A percentile compares a stretch with the other conserved stretches of the same genome.
Conservation (phyloP, 2,113 vertebrate species). For the Sander lucioperca region DNA sequence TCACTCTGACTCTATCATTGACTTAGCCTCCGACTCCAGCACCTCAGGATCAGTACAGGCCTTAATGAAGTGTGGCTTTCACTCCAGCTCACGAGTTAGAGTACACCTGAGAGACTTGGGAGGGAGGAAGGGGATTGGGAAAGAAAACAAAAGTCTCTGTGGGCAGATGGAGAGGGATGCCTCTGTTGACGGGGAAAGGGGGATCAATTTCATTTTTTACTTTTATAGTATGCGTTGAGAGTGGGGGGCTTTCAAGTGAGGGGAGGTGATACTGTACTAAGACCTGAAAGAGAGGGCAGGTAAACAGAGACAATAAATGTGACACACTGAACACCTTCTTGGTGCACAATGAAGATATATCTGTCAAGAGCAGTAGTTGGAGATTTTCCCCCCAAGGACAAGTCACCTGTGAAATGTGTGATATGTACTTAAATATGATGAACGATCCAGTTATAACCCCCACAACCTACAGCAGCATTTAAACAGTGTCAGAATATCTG, state of each 20-base stretch:
- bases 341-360: neutral
- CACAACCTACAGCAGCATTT: conserved; percentile 12
- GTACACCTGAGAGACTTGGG: conserved; percentile 61
- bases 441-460: conserved; percentile 17
- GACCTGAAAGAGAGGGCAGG: neutral
- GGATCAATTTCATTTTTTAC: neutral
- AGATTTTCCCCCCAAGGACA: neutral
- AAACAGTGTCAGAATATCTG: conserved; percentile 3
- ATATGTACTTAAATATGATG: neutral
- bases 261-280: neutral
- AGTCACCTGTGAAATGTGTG: conserved; percentile 1
- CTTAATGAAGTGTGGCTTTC: conserved; percentile 77
- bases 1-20: conserved; percentile 64
- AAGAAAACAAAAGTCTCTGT: conserved; percentile 24
- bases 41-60: conserved; percentile 61
- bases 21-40: conserved; percentile 60
- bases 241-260: neutral
- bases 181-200: conserved; percentile 3
- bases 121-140: conserved; percentile 27
- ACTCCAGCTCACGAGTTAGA: conserved; percentile 67
- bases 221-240: neutral
- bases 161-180: conserved; percentile 37
- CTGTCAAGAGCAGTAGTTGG: neutral
- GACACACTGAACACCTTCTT: neutral
- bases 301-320: conserved; percentile 11